These are phyloP conservation scores for Danio albolineatus DNA, from an alignment of 2,797 vertebrate genomes.

Conservation along the genomic window DNA sequence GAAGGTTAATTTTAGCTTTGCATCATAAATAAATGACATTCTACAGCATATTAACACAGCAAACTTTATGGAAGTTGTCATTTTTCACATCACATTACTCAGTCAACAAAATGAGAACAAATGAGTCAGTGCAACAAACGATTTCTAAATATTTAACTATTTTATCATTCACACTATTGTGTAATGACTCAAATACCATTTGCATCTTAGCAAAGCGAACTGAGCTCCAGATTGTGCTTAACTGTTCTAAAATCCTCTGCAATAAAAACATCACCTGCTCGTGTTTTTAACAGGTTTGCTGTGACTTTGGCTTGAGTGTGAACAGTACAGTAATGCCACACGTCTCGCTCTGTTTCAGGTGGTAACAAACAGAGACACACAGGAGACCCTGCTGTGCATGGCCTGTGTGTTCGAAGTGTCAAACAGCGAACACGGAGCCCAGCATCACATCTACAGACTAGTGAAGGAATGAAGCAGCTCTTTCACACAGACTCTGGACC, in stretches of 20 bases:
- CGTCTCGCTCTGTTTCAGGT: slow-evolving; percentile 79
- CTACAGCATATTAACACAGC: too few relatives aligned
- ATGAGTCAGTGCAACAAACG: too few relatives aligned
- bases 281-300: not conserved
- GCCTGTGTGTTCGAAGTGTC: slow-evolving; percentile 99
- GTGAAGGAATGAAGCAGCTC: slow-evolving; percentile 91
- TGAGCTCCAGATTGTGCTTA: not conserved
- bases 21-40: too few relatives aligned
- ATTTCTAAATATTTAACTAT: too few relatives aligned
- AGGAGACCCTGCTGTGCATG: slow-evolving; percentile 99
- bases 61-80: too few relatives aligned
- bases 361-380: slow-evolving; percentile 98
- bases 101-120: too few relatives aligned
- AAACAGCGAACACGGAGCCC: slow-evolving; percentile 98
- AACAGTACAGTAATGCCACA: not conserved
- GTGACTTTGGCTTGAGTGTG: not conserved
- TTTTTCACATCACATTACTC: too few relatives aligned
- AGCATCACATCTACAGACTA: slow-evolving; percentile 99
- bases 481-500: slow-evolving; percentile 89
- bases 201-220: not conserved
- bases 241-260: not conserved
- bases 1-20: too few relatives aligned
- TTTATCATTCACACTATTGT: too few relatives aligned
- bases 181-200: not conserved
- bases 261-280: not conserved